A percentile compares a stretch with the other conserved stretches of the same genome.
phyloP scores from a whole-genome alignment of 1,140 invertebrate species.

The Temnothorax nylanderi region DNA sequence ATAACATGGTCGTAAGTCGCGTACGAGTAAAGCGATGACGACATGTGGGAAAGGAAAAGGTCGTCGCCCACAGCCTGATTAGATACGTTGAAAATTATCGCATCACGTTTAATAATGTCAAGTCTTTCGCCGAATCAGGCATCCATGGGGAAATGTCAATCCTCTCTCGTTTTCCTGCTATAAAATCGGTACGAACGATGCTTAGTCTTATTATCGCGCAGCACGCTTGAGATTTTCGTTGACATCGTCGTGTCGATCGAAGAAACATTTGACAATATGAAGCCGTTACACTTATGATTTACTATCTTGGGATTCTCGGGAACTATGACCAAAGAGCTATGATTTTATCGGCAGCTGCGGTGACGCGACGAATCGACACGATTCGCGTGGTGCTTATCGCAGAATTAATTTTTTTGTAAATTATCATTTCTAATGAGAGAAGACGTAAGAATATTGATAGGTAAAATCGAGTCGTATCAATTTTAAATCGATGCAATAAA shows the following conservation, averaged over 20 bases:
- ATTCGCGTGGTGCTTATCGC: neutral
- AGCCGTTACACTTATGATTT: neutral
- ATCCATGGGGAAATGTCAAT: neutral
- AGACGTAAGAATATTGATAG: neutral
- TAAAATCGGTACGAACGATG: neutral
- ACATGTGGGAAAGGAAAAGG: neutral
- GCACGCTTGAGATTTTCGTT: neutral
- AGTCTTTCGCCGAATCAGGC: neutral
- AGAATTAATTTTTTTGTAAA: neutral
- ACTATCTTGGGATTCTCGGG: neutral
- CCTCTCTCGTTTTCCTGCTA: neutral
- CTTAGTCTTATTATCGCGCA: neutral
- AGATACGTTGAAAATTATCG: conserved; percentile 1
- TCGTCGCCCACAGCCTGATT: conserved; percentile 12
- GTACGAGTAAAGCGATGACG: neutral
- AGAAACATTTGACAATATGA: neutral
- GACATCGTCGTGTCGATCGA: neutral
- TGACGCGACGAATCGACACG: neutral
- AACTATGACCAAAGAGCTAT: neutral
- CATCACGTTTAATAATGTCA: neutral
- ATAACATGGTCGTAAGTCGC: neutral
- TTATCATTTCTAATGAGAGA: neutral
- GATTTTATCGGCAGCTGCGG: neutral
- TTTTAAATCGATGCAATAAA: neutral
- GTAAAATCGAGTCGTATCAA: neutral